Conservation (phyloP, 2,888 invertebrate genomes). For the Drosophila robusta region DNA sequence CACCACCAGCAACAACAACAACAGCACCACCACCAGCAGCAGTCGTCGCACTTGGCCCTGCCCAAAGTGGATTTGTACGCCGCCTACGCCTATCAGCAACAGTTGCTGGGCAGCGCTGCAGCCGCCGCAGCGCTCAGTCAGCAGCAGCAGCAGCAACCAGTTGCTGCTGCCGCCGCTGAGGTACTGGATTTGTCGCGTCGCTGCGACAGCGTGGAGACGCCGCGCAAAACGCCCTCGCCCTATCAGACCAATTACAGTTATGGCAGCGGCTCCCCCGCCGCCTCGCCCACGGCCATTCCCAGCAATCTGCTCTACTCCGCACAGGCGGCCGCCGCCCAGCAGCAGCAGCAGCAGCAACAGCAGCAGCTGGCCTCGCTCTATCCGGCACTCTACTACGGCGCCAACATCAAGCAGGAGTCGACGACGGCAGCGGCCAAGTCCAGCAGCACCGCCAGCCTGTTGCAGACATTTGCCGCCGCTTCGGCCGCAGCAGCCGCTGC, state of each 20-base stretch:
- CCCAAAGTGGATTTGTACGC: conserved; percentile 82
- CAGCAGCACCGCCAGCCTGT: conserved; percentile 40
- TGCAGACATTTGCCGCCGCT: conserved; percentile 49
- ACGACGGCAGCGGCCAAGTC: conserved; percentile 23
- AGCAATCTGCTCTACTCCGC: conserved; percentile 59
- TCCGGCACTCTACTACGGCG: conserved; percentile 69
- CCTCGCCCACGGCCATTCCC: conserved; percentile 64
- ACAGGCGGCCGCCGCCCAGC: conserved; percentile 48
- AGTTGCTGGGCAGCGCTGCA: conserved; percentile 60
- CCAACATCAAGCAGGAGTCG: conserved; percentile 68
- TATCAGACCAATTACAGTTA: conserved; percentile 82
- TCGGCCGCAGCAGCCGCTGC: conserved; percentile 39
- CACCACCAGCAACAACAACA: conserved; percentile 57
- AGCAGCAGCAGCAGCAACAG: conserved; percentile 52
- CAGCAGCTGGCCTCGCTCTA: conserved; percentile 66
- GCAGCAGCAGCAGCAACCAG: conserved; percentile 54
- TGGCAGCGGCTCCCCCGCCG: conserved; percentile 78
- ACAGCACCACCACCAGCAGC: conserved; percentile 50
- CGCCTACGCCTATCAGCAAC: conserved; percentile 82
- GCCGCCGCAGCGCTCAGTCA: conserved; percentile 64
- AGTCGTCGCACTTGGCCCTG: conserved; percentile 50
- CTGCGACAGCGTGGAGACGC: conserved; percentile 82
- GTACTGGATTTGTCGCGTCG: conserved; percentile 84
- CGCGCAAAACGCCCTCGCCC: conserved; percentile 83
- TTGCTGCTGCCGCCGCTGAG: conserved; percentile 62